Conservation (phyloP, 1,140 invertebrate species). For the Apocrypta bakeri region DNA sequence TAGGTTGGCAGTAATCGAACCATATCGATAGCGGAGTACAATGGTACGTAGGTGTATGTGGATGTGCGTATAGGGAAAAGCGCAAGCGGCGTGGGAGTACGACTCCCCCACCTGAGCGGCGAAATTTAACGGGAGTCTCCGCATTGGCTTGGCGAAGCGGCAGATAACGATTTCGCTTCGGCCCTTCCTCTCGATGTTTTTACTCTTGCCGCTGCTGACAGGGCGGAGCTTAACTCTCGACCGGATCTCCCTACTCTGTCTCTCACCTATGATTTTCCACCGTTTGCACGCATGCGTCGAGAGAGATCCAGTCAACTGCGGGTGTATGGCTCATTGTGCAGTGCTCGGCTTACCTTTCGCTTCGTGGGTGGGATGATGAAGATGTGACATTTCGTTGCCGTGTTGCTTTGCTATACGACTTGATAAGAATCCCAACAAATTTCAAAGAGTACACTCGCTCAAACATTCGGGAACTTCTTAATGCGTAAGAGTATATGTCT, state of each 20-base stretch:
- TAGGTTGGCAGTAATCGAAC: not conserved
- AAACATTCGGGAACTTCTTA: too few relatives aligned
- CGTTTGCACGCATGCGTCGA: constrained; percentile 26
- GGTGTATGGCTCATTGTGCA: not conserved
- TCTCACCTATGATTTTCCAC: constrained; percentile 25
- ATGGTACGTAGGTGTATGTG: not conserved
- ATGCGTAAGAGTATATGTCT: too few relatives aligned
- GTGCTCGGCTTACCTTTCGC: not conserved
- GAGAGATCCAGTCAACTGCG: not conserved
- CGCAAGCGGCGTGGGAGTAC: constrained; percentile 2
- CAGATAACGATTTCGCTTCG: constrained; percentile 23
- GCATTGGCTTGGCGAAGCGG: not conserved
- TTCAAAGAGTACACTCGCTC: too few relatives aligned
- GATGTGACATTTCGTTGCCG: too few relatives aligned
- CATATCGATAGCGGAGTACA: constrained; percentile 1
- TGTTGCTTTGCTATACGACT: too few relatives aligned
- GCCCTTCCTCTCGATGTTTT: constrained; percentile 34
- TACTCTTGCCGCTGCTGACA: not conserved
- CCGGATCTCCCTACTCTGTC: not conserved
- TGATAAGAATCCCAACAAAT: too few relatives aligned
- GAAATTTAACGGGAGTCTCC: constrained; percentile 32
- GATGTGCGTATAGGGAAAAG: not conserved
- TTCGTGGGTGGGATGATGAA: not conserved
- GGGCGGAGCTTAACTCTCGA: constrained; percentile 30
- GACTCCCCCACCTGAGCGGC: not conserved